Evolutionary conservation across 2,888 invertebrate genomes (phyloP), one percentile per base, ranked within the genome.

Genomic region (Sclerodermus sp.): DNA sequence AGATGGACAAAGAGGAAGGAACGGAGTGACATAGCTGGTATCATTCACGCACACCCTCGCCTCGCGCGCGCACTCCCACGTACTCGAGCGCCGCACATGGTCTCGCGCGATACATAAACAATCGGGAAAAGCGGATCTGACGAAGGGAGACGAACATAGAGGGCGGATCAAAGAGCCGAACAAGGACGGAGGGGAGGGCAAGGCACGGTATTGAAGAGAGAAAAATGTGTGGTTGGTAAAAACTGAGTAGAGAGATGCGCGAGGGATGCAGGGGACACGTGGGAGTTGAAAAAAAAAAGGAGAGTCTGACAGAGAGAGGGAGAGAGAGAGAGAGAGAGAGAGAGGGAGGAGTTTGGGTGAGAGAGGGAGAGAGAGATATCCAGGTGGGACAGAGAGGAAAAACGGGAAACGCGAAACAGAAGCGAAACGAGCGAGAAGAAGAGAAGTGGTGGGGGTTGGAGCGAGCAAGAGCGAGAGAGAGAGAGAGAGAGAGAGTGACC

Each of bases 401-500:
- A 38, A 18, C 31, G 18, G 45, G 42, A 23, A 23, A 23, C 23
- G 23, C 23, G 23, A 8, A 23, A 23, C 23, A 38, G 45, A 44
- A 51, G 34, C 31, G 10, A 15, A 40, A 39, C 30, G 41, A 12
- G 23, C 18, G 6, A 23, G 15, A 14, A 2, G 1, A 38, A 39
- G 36, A 36, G 32, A 18, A n/a, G 13, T 14, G 29, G 36, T 45
- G 38, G 38, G 30, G 40, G 46, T 38, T 46, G 14, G 44, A 52
- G 43, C 15, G 53, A 46, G 40, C 36, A 47, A 48, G n/a, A 45
- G 46, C 17, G 53, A 17, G 42, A 31, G 44, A 29, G 40, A 45
- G 29, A 18, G 51, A 29, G 49, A 42, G 37, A 47, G 43, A 55
- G 42, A 42, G 52, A 43, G 40, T 38, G 45, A 42, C n/a, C 29